Conservation (phyloP, 2,797 vertebrate genomes). For the Acanthis flammea region DNA sequence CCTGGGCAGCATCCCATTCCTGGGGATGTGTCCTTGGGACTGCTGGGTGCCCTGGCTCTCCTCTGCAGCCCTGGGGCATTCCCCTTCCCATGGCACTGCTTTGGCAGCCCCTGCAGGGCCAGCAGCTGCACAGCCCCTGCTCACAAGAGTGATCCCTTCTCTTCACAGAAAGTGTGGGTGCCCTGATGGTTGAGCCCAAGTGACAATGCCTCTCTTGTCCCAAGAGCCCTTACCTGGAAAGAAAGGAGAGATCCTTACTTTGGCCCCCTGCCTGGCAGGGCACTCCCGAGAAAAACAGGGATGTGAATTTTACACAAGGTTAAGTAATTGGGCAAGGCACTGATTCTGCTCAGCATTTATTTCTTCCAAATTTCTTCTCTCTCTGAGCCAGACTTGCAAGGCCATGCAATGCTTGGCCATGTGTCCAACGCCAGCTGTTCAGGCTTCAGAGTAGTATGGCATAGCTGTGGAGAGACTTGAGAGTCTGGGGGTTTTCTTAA, state of each 20-base stretch:
- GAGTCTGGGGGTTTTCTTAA: background rate
- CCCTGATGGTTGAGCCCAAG: background rate
- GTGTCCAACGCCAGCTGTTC: background rate
- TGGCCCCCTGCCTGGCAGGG: rapidly evolving
- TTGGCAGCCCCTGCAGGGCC: background rate
- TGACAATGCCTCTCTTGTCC: background rate
- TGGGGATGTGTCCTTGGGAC: background rate
- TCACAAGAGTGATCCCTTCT: background rate
- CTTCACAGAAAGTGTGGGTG: background rate
- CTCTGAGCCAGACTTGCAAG: background rate
- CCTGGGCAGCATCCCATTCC: background rate
- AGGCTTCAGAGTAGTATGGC: background rate
- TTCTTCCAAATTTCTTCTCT: background rate
- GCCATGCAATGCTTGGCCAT: background rate
- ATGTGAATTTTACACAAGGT: background rate
- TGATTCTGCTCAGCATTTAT: background rate
- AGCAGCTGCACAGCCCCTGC: rapidly evolving
- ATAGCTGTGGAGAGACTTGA: background rate
- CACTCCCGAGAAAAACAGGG: background rate
- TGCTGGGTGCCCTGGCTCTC: background rate
- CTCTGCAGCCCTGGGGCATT: background rate
- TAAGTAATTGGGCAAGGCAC: background rate
- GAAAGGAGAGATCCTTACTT: background rate
- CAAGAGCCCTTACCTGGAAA: background rate
- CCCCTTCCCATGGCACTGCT: rapidly evolving